A percentile compares a stretch with the other conserved stretches of the same genome.
Evolutionary conservation across 2,888 invertebrate genomes (phyloP).

Genomic region (Ceramica pisi): DNA sequence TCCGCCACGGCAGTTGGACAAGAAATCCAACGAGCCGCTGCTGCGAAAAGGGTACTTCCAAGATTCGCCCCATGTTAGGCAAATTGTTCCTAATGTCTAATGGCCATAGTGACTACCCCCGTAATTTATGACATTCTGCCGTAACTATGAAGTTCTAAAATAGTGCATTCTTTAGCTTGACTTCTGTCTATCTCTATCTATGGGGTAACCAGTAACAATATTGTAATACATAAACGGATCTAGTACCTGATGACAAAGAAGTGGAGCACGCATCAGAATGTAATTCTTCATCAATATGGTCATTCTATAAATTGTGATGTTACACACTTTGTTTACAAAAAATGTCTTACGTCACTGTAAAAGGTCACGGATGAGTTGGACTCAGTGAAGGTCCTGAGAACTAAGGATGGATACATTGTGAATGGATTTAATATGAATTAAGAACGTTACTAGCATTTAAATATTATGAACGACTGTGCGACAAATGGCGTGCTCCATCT

Average conservation of each 20-base stretch:
- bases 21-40: too few relatives aligned
- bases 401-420: slow-evolving; percentile 15
- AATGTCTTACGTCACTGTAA: slow-evolving; percentile 58
- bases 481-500: too few relatives aligned
- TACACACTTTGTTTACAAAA: slow-evolving; percentile 49
- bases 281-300: slow-evolving; percentile 48
- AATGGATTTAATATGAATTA: slow-evolving; percentile 17
- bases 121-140: too few relatives aligned
- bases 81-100: background rate
- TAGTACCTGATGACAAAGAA: slow-evolving; percentile 26
- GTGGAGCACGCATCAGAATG: slow-evolving; percentile 30
- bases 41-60: too few relatives aligned
- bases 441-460: background rate
- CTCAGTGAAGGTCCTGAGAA: slow-evolving; percentile 62
- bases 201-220: background rate
- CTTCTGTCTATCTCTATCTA: background rate
- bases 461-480: background rate
- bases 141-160: too few relatives aligned
- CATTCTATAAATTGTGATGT: slow-evolving; percentile 43
- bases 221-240: slow-evolving; percentile 13
- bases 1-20: too few relatives aligned
- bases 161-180: too few relatives aligned
- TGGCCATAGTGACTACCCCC: background rate
- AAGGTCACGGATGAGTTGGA: slow-evolving; percentile 63
- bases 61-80: too few relatives aligned